Percentiles rank a stretch among this genome's conserved stretches.
Conservation (phyloP, 2,888 invertebrate species). For the Entomobrya multifasciata region DNA sequence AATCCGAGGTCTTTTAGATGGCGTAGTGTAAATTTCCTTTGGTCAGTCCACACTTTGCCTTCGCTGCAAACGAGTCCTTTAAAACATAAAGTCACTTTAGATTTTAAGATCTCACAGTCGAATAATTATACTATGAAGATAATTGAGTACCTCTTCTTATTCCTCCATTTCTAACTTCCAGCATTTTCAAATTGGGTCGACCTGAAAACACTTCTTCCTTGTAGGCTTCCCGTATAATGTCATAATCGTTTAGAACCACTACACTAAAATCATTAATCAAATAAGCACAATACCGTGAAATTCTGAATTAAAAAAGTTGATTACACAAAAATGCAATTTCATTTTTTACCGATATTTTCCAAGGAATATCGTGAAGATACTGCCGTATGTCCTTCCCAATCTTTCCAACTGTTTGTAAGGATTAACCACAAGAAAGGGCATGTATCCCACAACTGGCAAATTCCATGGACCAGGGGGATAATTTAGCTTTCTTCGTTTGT, state of each 20-base stretch:
- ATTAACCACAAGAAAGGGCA: conserved; percentile 77
- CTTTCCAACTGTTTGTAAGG: conserved; percentile 73
- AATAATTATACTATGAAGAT: too few species aligned
- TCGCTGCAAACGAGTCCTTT: conserved; percentile 79
- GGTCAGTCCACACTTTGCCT: conserved; percentile 77
- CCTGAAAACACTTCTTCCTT: conserved; percentile 78
- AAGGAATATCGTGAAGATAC: conserved; percentile 75
- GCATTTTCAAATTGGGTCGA: conserved; percentile 78
- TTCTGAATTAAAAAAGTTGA: neutral
- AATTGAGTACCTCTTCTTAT: conserved; percentile 77
- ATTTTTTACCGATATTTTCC: conserved; percentile 77
- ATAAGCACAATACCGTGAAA: neutral
- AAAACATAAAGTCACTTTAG: too few species aligned
- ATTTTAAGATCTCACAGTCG: too few species aligned
- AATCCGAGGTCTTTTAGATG: conserved; percentile 78
- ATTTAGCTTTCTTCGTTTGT: neutral
- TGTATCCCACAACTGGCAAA: conserved; percentile 78
- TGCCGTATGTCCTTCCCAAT: conserved; percentile 74
- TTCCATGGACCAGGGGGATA: conserved; percentile 78
- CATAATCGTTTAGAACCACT: conserved; percentile 77
- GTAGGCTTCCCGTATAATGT: conserved; percentile 77
- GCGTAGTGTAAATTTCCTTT: conserved; percentile 77
- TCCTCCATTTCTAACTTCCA: conserved; percentile 78
- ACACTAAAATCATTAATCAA: conserved; percentile 64
- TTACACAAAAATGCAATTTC: neutral